phyloP scores from a whole-genome alignment of 2,797 vertebrate genomes.

The Apodemus agrarius region DNA sequence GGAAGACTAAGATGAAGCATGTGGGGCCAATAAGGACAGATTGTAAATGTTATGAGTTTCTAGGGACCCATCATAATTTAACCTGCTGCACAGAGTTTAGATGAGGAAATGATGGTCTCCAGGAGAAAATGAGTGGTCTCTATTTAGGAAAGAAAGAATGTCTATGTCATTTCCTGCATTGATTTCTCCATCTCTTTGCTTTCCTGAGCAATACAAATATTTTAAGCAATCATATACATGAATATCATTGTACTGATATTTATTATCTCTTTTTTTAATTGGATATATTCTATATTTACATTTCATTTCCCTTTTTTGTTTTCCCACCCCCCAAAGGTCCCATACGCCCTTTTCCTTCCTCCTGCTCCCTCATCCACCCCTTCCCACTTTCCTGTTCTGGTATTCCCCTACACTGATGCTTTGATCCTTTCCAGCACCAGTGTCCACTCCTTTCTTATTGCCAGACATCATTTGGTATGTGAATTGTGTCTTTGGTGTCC shows the following conservation, averaged over 20 bases:
- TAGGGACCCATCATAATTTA: not conserved
- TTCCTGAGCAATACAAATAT: not conserved
- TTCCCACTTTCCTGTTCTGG: too few species aligned
- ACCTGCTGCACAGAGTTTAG: not conserved
- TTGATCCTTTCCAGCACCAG: too few species aligned
- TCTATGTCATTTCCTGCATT: not conserved
- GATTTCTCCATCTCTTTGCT: not conserved
- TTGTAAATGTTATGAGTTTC: constrained; percentile 30
- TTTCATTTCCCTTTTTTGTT: too few species aligned
- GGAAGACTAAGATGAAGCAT: not conserved
- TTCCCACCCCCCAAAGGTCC: too few species aligned
- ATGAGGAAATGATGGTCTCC: not conserved
- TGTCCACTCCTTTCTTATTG: too few species aligned
- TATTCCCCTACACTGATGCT: too few species aligned
- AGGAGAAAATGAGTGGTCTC: not conserved
- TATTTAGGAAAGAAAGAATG: not conserved
- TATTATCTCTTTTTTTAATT: not conserved
- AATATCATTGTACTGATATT: not conserved
- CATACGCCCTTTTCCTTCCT: too few species aligned
- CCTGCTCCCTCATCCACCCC: too few species aligned
- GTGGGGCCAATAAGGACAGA: not conserved
- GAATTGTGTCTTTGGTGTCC: too few species aligned
- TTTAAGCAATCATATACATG: not conserved
- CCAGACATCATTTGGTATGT: too few species aligned
- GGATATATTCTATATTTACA: too few species aligned